Percentiles rank a stretch among this genome's conserved stretches.
These are phyloP conservation scores for Vesta saturnalis DNA, from an alignment of 2,888 invertebrate species.

Conservation along the genomic window DNA sequence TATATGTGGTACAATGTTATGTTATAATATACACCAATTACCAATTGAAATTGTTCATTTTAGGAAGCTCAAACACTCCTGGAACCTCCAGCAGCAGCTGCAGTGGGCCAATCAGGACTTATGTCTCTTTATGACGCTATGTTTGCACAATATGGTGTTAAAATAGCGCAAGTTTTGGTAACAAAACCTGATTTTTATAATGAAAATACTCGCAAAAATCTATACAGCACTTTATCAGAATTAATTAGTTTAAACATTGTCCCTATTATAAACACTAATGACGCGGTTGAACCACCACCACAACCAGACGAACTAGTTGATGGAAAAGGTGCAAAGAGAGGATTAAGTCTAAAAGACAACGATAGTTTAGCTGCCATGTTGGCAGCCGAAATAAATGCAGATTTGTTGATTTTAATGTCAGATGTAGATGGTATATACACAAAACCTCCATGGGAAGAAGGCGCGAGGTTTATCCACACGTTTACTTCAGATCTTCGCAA, in stretches of 20 bases:
- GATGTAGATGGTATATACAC: constrained; percentile 99
- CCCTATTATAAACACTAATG: constrained; percentile 98
- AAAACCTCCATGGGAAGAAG: constrained; percentile 93
- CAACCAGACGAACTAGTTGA: constrained; percentile 82
- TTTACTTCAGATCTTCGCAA: constrained; percentile 86
- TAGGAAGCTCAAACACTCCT: constrained; percentile 75
- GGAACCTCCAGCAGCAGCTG: constrained; percentile 94
- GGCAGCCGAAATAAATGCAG: constrained; percentile 93
- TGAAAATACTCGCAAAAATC: constrained; percentile 90
- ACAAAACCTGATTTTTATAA: constrained; percentile 99
- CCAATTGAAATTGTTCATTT: constrained; percentile 41
- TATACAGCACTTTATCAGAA: constrained; percentile 93
- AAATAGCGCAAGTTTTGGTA: constrained; percentile 98
- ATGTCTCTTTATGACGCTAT: constrained; percentile 99
- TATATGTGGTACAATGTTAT: too few species aligned
- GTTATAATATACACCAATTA: too few species aligned
- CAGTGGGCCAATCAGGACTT: constrained; percentile 97
- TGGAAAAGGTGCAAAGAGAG: constrained; percentile 78
- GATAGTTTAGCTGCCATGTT: constrained; percentile 96
- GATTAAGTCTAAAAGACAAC: constrained; percentile 95
- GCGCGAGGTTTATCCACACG: constrained; percentile 91
- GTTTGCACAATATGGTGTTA: constrained; percentile 99
- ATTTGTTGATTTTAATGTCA: constrained; percentile 96
- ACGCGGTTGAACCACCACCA: constrained; percentile 97
- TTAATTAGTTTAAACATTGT: constrained; percentile 96